These are phyloP conservation scores for Chaenocephalus aceratus DNA, from an alignment of 2,113 vertebrate species.

Conservation along the genomic window DNA sequence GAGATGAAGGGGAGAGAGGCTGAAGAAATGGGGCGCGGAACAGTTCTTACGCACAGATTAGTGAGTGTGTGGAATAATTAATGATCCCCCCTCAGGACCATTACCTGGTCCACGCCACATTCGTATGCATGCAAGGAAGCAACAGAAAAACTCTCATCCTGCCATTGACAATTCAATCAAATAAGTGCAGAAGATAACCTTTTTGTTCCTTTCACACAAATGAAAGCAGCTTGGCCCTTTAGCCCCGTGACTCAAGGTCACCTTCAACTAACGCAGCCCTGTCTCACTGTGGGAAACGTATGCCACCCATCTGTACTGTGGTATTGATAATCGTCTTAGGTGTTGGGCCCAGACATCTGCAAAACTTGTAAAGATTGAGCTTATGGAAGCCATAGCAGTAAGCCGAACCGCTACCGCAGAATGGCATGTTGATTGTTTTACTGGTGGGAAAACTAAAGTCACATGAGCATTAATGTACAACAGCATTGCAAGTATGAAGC, in stretches of 20 bases:
- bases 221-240: constrained; percentile 63
- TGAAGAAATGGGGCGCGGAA: constrained; percentile 17
- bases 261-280: constrained; percentile 56
- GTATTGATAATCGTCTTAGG: constrained; percentile 63
- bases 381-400: no score
- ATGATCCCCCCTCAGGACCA: constrained; percentile 51
- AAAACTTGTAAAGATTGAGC: no score
- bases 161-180: constrained; percentile 76
- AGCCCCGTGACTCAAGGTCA: constrained; percentile 69
- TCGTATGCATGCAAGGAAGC: constrained; percentile 49
- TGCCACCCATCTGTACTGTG: constrained; percentile 42
- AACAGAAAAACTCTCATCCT: constrained; percentile 47
- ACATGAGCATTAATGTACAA: no score
- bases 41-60: constrained; percentile 56
- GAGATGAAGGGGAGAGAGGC: constrained; percentile 29
- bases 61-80: constrained; percentile 64
- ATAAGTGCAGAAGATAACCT: constrained; percentile 66
- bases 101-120: constrained; percentile 51
- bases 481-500: no score
- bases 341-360: constrained; percentile 42
- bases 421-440: no score
- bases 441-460: no score
- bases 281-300: constrained; percentile 28
- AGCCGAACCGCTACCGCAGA: no score
- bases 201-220: constrained; percentile 78